These are phyloP conservation scores for Drosophila lacicola DNA, from an alignment of 2,888 invertebrate species.

Conservation along the genomic window DNA sequence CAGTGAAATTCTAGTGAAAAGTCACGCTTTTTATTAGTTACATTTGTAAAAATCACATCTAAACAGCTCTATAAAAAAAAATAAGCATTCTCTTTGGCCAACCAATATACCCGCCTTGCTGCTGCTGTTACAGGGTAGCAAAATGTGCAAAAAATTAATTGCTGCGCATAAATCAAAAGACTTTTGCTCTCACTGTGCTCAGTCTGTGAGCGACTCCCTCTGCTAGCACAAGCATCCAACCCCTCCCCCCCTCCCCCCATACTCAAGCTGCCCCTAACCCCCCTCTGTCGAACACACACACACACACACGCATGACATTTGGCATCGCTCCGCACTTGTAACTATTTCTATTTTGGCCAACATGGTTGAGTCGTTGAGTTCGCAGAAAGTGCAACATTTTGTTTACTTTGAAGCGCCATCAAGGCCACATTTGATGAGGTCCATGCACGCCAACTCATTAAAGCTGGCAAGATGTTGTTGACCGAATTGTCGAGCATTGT, in stretches of 20 bases:
- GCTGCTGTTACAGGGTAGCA: slow-evolving; percentile 13
- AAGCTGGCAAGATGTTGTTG: slow-evolving; percentile 25
- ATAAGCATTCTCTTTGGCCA: background rate
- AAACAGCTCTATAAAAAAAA: no score
- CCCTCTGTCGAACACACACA: background rate
- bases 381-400: slow-evolving; percentile 20
- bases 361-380: slow-evolving; percentile 33
- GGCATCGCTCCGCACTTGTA: slow-evolving; percentile 30
- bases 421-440: slow-evolving; percentile 62
- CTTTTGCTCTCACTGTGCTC: slow-evolving; percentile 65
- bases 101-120: slow-evolving; percentile 20
- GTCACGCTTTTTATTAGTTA: no score
- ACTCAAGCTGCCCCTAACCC: background rate
- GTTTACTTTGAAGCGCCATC: slow-evolving; percentile 47
- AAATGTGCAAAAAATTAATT: slow-evolving; percentile 82
- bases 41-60: no score
- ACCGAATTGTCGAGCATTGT: slow-evolving; percentile 15
- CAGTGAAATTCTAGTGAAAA: no score
- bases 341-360: slow-evolving; percentile 62
- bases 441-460: slow-evolving; percentile 40
- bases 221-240: background rate
- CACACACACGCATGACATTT: slow-evolving; percentile 10
- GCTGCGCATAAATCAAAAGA: slow-evolving; percentile 81
- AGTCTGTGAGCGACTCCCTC: slow-evolving; percentile 25
- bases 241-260: background rate